Conservation (phyloP, 1,140 invertebrate genomes). For the Platorchestia sp. region DNA sequence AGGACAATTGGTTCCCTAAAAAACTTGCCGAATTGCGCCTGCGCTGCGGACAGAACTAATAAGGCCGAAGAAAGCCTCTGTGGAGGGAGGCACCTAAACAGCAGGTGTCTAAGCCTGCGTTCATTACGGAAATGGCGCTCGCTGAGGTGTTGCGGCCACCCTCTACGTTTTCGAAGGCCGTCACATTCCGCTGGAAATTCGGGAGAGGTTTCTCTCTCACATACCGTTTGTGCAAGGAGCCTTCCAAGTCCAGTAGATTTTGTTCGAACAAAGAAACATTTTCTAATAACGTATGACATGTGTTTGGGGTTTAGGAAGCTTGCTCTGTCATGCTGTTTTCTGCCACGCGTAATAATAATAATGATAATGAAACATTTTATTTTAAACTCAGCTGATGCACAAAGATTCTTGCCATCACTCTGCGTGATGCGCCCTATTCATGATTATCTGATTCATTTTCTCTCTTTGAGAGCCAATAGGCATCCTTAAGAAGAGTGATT, state of each 20-base stretch:
- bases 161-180: background rate
- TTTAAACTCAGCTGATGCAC: background rate
- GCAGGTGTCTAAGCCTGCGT: background rate
- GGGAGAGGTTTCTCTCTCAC: background rate
- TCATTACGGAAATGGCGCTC: background rate
- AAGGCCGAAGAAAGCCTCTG: background rate
- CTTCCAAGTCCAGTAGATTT: background rate
- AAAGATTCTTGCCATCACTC: background rate
- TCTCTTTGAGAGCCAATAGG: background rate
- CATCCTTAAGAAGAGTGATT: background rate
- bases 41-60: background rate
- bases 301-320: background rate
- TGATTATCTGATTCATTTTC: background rate
- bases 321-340: background rate
- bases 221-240: background rate
- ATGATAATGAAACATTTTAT: too few relatives aligned
- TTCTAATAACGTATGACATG: background rate
- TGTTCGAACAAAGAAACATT: background rate
- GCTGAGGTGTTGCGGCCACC: background rate
- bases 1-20: background rate
- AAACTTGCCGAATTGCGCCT: background rate
- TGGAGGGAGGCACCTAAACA: background rate
- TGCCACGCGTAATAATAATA: background rate
- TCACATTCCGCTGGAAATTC: background rate
- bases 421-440: background rate